A percentile compares a stretch with the other conserved stretches of the same genome.
These are phyloP conservation scores for Parazoanthus swiftii DNA, from an alignment of 92 coral and sea anemone genomes.

Conservation along the genomic window DNA sequence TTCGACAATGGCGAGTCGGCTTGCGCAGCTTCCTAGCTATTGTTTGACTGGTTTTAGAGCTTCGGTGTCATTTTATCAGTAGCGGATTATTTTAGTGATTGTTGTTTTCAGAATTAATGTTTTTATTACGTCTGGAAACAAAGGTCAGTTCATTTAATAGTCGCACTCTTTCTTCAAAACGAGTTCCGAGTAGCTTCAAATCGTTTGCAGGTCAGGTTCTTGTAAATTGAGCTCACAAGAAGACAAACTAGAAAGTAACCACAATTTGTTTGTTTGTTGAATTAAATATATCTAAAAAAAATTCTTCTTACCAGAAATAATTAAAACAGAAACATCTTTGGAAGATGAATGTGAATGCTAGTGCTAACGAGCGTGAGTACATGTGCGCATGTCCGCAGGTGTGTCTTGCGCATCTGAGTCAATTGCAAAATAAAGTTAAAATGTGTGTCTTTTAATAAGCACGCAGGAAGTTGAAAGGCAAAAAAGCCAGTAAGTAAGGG, in stretches of 20 bases:
- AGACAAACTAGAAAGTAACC: background rate
- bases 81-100: background rate
- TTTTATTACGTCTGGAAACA: slow-evolving; percentile 1
- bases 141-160: background rate
- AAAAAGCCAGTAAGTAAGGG: too few relatives aligned
- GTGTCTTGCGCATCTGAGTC: background rate
- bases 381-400: background rate
- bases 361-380: background rate
- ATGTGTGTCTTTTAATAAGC: background rate
- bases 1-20: slow-evolving; percentile 2
- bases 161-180: background rate
- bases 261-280: too few relatives aligned
- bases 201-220: background rate
- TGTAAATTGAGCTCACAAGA: background rate
- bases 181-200: background rate
- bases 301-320: too few relatives aligned
- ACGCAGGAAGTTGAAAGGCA: background rate
- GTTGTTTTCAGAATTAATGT: slow-evolving; percentile 5
- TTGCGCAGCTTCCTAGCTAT: slow-evolving; percentile 4
- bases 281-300: too few relatives aligned
- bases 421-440: too few relatives aligned
- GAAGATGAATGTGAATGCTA: too few relatives aligned
- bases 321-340: too few relatives aligned
- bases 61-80: background rate
- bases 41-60: background rate